Conservation (phyloP, 2,113 vertebrate species). For the Neotragus moschatus region DNA sequence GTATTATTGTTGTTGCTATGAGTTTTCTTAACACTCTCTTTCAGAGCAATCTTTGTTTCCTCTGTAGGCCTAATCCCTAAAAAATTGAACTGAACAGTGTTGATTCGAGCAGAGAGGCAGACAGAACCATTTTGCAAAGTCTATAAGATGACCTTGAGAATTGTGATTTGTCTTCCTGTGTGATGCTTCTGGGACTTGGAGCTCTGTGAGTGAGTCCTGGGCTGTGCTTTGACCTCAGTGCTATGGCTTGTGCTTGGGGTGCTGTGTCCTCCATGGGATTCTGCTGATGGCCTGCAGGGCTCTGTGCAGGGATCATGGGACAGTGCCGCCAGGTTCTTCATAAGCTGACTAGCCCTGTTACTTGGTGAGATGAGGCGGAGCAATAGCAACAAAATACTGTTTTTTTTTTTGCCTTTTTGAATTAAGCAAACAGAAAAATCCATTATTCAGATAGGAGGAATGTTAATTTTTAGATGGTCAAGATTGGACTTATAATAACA, state of each 20-base stretch:
- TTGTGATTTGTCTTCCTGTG: not conserved
- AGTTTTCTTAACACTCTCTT: not conserved
- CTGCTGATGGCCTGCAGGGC: not conserved
- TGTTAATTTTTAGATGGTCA: not conserved
- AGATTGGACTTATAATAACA: not conserved
- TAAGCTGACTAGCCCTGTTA: not conserved
- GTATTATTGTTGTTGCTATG: not conserved
- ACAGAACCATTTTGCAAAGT: not conserved
- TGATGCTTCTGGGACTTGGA: not conserved
- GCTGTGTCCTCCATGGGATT: accelerated
- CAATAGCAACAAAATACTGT: not conserved
- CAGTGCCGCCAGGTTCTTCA: not conserved
- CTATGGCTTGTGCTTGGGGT: not conserved
- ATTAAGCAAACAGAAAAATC: not conserved
- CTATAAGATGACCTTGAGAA: not conserved
- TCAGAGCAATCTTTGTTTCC: not conserved
- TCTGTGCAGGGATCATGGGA: not conserved
- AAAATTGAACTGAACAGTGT: not conserved
- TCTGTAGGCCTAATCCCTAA: not conserved
- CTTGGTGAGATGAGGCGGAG: not conserved
- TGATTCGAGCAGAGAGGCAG: not conserved
- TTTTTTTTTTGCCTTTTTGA: not conserved
- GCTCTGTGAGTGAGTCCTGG: not conserved
- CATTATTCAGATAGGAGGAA: not conserved
- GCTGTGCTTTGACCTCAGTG: not conserved